These are phyloP conservation scores for Trichechus manatus DNA, from an alignment of 2,113 vertebrate species.

Conservation along the genomic window DNA sequence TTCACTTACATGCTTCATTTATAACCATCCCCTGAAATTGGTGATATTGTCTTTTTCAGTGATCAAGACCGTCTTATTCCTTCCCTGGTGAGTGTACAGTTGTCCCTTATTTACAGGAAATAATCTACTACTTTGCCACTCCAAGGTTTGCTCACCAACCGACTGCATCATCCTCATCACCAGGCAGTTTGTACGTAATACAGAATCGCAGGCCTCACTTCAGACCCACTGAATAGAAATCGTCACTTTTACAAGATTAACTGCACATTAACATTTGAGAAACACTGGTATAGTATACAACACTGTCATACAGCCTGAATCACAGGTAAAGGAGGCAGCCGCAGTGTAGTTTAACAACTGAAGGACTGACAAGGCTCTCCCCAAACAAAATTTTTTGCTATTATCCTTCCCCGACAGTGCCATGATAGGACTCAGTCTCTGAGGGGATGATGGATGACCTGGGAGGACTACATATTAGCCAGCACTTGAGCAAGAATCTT, in stretches of 20 bases:
- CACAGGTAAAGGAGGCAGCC: neutral
- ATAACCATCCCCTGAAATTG: neutral
- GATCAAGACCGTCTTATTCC: neutral
- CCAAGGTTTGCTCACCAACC: neutral
- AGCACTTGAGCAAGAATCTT: neutral
- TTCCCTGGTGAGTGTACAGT: neutral
- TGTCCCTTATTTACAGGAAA: neutral
- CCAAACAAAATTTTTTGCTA: neutral
- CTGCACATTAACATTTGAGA: neutral
- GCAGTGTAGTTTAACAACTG: neutral
- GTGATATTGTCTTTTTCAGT: neutral
- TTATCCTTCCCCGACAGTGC: neutral
- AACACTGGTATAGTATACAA: neutral
- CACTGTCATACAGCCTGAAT: neutral
- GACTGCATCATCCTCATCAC: neutral
- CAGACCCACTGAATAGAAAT: neutral
- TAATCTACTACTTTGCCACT: neutral
- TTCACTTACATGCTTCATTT: neutral
- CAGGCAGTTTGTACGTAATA: neutral
- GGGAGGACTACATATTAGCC: neutral
- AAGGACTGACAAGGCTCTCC: neutral
- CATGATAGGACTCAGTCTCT: neutral
- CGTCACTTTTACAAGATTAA: neutral
- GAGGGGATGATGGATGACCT: neutral
- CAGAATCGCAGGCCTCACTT: neutral